Percentiles rank a stretch among this genome's conserved stretches.
Evolutionary conservation across 2,888 invertebrate genomes (phyloP).

Genomic region (Metellina segmentata): DNA sequence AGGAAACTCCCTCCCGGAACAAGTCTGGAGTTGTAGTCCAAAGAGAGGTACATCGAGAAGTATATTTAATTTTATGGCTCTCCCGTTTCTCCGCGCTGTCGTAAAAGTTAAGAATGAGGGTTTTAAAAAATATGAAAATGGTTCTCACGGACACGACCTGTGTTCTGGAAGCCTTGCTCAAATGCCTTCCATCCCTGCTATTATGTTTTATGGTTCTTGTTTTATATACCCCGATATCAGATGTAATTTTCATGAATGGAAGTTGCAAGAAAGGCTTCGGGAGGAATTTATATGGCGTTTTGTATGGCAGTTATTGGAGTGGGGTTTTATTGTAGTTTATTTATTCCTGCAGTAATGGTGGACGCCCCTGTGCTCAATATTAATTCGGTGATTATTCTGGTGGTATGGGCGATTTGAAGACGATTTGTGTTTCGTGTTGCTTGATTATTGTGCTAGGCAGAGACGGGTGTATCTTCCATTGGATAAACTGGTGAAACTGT

Average conservation of each 20-base stretch:
- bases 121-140: conserved; percentile 7
- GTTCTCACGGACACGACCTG: too few relatives aligned
- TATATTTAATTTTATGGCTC: conserved; percentile 27
- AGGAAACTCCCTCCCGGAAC: not conserved
- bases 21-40: not conserved
- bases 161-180: not conserved
- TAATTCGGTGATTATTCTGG: too few relatives aligned
- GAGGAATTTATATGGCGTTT: not conserved
- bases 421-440: too few relatives aligned
- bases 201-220: not conserved
- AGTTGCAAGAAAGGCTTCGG: not conserved
- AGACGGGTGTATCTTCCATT: too few relatives aligned
- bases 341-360: too few relatives aligned
- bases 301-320: not conserved
- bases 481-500: too few relatives aligned
- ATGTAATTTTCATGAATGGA: not conserved
- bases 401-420: too few relatives aligned
- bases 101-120: conserved; percentile 14
- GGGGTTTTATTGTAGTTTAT: not conserved
- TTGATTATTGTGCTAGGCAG: too few relatives aligned
- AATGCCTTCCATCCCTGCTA: not conserved
- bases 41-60: not conserved
- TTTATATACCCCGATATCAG: not conserved
- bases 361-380: too few relatives aligned
- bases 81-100: not conserved